Evolutionary conservation across 2,113 vertebrate species (phyloP).

Genomic region (Laterallus jamaicensis): DNA sequence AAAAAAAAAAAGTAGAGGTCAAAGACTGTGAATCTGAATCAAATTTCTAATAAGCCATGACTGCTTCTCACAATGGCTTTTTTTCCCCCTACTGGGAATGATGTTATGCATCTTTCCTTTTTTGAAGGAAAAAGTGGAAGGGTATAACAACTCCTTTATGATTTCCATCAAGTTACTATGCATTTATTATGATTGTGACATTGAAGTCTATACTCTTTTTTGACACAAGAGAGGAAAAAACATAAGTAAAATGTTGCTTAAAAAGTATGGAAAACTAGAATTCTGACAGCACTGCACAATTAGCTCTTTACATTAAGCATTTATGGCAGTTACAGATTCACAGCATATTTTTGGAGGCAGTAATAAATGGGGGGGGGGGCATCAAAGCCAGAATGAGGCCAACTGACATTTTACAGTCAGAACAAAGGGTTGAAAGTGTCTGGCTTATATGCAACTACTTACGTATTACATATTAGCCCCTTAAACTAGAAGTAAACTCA

Average conservation of each 20-base stretch:
- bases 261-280: conserved; percentile 66
- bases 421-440: conserved; percentile 74
- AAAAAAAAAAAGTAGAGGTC: not conserved
- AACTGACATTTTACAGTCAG: conserved; percentile 71
- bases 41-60: not conserved
- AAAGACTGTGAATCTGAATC: not conserved
- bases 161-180: conserved; percentile 58
- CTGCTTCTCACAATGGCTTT: not conserved
- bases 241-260: conserved; percentile 68
- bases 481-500: conserved; percentile 54
- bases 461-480: conserved; percentile 42
- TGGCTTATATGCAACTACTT: conserved; percentile 45
- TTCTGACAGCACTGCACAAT: conserved; percentile 72
- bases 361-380: conserved; percentile 19
- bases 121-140: not conserved
- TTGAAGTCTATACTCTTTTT: conserved; percentile 68
- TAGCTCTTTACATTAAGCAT: conserved; percentile 73
- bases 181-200: conserved; percentile 65
- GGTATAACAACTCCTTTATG: not conserved
- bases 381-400: conserved; percentile 53
- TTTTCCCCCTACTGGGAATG: not conserved
- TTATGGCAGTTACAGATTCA: conserved; percentile 74
- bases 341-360: conserved; percentile 66
- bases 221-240: conserved; percentile 60
- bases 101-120: not conserved